A percentile compares a stretch with the other conserved stretches of the same genome.
phyloP scores from a whole-genome alignment of 2,113 vertebrate species.

The Balaenoptera acutorostrata region DNA sequence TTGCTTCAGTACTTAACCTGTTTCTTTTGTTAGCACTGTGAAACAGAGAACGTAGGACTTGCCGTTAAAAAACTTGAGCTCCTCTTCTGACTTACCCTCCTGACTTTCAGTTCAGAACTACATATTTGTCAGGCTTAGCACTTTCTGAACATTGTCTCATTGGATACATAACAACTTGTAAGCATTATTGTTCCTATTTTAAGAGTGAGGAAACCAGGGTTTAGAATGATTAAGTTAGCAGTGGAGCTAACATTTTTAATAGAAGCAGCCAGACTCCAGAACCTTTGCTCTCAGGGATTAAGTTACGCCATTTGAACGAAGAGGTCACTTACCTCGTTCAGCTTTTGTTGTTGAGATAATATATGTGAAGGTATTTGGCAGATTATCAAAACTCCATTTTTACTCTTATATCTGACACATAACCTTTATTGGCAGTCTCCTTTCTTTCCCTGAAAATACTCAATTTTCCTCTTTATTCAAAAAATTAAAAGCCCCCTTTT shows the following conservation, averaged over 20 bases:
- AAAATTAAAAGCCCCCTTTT: neutral
- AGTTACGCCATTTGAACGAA: neutral
- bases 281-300: neutral
- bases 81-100: neutral
- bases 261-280: neutral
- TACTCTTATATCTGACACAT: neutral
- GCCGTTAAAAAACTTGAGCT: neutral
- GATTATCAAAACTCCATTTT: neutral
- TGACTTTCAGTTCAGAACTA: neutral
- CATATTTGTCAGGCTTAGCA: neutral
- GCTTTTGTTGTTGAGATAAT: neutral
- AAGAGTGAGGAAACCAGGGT: neutral
- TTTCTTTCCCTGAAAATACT: neutral
- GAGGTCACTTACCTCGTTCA: neutral
- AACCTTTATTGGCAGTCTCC: neutral
- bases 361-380: neutral
- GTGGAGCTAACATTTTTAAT: neutral
- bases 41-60: neutral
- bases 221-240: neutral
- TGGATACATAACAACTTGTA: neutral
- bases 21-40: neutral
- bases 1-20: neutral
- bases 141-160: neutral
- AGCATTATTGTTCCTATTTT: neutral
- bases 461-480: neutral